phyloP scores from a whole-genome alignment of 2,797 vertebrate species.

The Microtus californicus region DNA sequence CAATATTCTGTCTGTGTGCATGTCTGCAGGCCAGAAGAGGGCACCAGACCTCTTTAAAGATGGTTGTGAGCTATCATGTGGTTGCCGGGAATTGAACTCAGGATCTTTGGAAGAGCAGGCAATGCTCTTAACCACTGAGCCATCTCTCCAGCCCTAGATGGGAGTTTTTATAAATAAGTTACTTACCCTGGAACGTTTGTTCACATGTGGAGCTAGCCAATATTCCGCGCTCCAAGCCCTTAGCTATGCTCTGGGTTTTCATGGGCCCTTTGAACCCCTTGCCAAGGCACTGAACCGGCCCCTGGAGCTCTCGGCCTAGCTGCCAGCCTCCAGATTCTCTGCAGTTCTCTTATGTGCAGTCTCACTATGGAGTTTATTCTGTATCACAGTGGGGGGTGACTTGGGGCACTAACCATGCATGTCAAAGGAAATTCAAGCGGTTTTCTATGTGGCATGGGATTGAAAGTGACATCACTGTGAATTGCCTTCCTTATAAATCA shows the following conservation, averaged over 20 bases:
- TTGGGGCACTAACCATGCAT: background rate
- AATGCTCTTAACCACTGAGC: no score
- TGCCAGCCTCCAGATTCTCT: background rate
- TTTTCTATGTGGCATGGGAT: conserved; percentile 25
- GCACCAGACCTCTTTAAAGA: no score
- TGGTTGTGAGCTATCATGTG: no score
- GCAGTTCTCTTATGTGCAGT: background rate
- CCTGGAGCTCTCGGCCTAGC: background rate
- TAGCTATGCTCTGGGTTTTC: background rate
- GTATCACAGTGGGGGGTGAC: background rate
- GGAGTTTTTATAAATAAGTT: background rate
- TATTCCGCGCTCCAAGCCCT: background rate
- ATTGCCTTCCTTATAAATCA: conserved; percentile 70
- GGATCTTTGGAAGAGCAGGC: no score
- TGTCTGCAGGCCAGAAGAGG: no score
- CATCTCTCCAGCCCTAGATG: no score
- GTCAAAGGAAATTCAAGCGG: conserved; percentile 53
- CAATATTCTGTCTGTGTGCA: no score
- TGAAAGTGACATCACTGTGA: conserved; percentile 20
- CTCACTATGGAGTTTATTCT: background rate
- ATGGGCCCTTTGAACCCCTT: background rate
- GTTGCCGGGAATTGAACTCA: no score
- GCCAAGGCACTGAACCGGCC: background rate
- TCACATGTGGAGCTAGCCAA: background rate
- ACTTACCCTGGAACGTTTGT: background rate